Evolutionary conservation across 2,888 invertebrate species (phyloP), one percentile per base, ranked within the genome.

Genomic region (Polyploca ridens): DNA sequence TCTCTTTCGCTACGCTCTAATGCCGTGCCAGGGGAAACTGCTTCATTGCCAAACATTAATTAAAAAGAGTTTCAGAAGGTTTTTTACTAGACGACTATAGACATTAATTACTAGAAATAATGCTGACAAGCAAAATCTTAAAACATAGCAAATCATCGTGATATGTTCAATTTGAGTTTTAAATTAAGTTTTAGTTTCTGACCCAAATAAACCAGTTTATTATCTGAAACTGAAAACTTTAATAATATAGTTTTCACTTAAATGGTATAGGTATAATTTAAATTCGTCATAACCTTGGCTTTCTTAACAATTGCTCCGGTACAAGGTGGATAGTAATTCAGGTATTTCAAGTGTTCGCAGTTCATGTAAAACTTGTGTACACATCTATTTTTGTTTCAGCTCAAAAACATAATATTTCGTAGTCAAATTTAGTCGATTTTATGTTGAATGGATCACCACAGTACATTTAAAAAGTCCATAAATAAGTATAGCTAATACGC

Each of bases 221-320:
- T 35, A 35, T 5, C 7, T 35, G 35, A 35, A 35, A 35, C 35
- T 35, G 35, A 46, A n/a, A 46, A 46, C 2, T 5, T 46, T 2
- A 16, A 1, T 49, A n/a, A 44, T 44, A 44, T 10, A 60, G 35
- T 70, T 67, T 64, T 61, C 35, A 67, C 68, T 63, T 69, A 72
- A 76, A 73, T 69, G 66, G 69, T 27, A n/a, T n/a, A 27, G 27
- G 27, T 59, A 63, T 73, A 77, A 76, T 73, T 77, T 72, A 65
- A 78, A 81, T 83, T 81, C 70, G 80, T 79, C 75, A 71, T 68
- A 75, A 74, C 87, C 87, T 86, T 86, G 85, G 73, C 75, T 82
- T 77, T 77, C 80, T 82, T 79, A 74, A 78, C 77, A 79, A 74
- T 74, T 72, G 65, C 71, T 66, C 72, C 68, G 58, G 69, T 75